Evolutionary conservation across 2,888 invertebrate species (phyloP).

Genomic region (Athalia cordata): DNA sequence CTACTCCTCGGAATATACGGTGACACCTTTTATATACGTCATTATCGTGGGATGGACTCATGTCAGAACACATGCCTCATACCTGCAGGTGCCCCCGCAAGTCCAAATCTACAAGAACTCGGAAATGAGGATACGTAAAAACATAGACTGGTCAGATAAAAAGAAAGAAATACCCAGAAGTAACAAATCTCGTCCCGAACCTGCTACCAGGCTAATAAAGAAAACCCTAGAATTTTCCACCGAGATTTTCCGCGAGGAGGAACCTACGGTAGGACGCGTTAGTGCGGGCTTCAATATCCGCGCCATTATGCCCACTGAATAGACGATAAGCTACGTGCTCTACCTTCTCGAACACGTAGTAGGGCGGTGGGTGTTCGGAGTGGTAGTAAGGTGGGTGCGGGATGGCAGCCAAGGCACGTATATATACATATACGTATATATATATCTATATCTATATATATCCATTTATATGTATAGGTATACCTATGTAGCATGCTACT

Average conservation of each 20-base stretch:
- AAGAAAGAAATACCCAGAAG: too few relatives aligned
- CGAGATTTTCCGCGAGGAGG: neutral
- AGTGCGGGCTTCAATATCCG: neutral
- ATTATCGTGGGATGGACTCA: neutral
- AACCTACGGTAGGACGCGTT: neutral
- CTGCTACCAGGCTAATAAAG: neutral
- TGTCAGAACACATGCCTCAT: too few relatives aligned
- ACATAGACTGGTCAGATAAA: too few relatives aligned
- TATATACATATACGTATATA: neutral
- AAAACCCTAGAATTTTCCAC: neutral
- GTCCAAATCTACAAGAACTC: too few relatives aligned
- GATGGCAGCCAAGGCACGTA: conserved; percentile 9
- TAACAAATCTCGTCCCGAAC: too few relatives aligned
- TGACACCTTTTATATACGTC: conserved; percentile 17
- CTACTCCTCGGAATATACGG: neutral
- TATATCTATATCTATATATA: neutral
- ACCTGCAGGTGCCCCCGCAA: too few relatives aligned
- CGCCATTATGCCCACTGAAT: conserved; percentile 27
- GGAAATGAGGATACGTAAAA: too few relatives aligned
- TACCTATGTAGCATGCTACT: neutral
- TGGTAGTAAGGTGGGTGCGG: neutral
- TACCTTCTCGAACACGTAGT: conserved; percentile 10
- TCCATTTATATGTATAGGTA: too few relatives aligned
- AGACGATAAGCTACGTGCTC: conserved; percentile 26
- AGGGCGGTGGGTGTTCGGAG: too few relatives aligned